phyloP scores from a whole-genome alignment of 2,888 invertebrate species.

The Podabrus alpinus region DNA sequence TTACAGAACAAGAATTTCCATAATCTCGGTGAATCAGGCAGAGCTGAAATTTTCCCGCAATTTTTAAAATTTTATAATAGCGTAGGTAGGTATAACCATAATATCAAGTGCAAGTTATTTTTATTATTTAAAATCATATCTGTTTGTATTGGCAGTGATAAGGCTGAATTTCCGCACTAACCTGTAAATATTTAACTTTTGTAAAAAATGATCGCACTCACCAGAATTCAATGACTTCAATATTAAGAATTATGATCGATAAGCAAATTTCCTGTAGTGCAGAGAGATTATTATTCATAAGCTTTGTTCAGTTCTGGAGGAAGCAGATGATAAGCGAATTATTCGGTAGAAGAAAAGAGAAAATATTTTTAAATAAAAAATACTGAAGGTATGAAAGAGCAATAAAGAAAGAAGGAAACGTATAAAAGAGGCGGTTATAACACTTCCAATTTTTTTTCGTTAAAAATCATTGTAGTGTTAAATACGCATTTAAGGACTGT shows the following conservation, averaged over 20 bases:
- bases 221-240: neutral
- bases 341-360: neutral
- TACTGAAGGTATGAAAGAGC: too few relatives aligned
- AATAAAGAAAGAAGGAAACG: too few relatives aligned
- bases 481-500: too few relatives aligned
- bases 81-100: neutral
- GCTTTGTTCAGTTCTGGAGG: neutral
- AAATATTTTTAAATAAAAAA: neutral
- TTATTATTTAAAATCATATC: neutral
- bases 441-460: too few relatives aligned
- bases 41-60: neutral
- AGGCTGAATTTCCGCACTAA: neutral
- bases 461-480: too few relatives aligned
- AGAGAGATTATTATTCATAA: neutral
- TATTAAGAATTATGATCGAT: neutral
- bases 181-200: neutral
- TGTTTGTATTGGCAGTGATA: neutral
- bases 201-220: neutral
- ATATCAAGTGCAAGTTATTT: neutral
- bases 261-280: neutral
- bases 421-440: too few relatives aligned
- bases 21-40: neutral
- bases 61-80: neutral
- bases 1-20: neutral
- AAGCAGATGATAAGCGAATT: neutral